These are phyloP conservation scores for Neolamprologus caudopunctatus DNA, from an alignment of 2,113 vertebrate genomes.

Conservation along the genomic window DNA sequence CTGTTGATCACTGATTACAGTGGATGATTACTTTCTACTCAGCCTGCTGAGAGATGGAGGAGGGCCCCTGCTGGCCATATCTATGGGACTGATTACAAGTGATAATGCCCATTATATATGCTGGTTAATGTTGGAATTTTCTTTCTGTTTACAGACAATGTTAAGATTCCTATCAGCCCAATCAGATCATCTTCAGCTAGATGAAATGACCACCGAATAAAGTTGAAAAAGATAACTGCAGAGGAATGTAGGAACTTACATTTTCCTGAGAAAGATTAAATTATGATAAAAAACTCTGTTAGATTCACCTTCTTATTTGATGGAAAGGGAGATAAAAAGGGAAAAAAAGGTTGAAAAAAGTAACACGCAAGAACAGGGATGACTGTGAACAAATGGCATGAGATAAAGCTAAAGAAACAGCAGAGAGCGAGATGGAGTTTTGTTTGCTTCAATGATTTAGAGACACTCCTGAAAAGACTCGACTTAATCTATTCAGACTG, in stretches of 20 bases:
- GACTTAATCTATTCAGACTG: neutral
- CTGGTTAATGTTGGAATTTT: neutral
- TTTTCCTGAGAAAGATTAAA: neutral
- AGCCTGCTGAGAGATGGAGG: neutral
- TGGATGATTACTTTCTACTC: neutral
- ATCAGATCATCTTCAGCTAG: neutral
- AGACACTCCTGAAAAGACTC: neutral
- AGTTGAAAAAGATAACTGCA: neutral
- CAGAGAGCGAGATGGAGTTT: neutral
- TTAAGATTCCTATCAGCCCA: neutral
- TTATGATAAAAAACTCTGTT: neutral
- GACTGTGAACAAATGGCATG: neutral
- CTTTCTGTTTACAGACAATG: neutral
- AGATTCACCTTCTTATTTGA: neutral
- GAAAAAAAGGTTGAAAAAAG: neutral
- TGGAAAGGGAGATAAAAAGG: neutral
- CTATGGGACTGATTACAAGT: neutral
- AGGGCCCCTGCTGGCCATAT: neutral
- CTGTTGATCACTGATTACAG: neutral
- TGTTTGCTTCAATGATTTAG: neutral
- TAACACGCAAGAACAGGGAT: neutral
- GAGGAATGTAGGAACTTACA: neutral
- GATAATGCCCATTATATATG: neutral
- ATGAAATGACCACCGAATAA: neutral
- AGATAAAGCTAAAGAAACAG: neutral